Base-by-base conservation (phyloP, 2,797 vertebrate genomes). In the Sebastolobus alascanus region DNA sequence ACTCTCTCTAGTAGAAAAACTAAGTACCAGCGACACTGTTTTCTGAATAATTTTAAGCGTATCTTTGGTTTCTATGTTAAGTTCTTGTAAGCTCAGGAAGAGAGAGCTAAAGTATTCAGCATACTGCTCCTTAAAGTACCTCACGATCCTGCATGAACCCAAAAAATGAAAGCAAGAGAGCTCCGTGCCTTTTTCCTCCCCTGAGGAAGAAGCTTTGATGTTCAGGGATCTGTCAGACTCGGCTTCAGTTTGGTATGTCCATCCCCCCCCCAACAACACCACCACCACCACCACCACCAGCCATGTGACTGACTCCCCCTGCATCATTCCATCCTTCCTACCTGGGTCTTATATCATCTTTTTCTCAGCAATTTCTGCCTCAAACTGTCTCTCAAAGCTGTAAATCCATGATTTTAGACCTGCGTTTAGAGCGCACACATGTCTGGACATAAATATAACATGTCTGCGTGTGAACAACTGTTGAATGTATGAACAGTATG, bases 161-260 rank as follows among this genome's bases (percentile, higher is more conserved):
- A n/a, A 81, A 80, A 87, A 87, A 75, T 75, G 59, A 81, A 88
- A 85, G 83, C 9, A 16, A 74, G 56, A 46, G 38, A 68, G 68
- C 80, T 65, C 25, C 2, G 13, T 61, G 68, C 70, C 13, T 50
- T 77, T 29, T 64, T 10, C 63, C 38, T 14, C 54, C 82, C 81
- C 83, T 60, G 66, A 75, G 84, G 83, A 88, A 58, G 82, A 80
- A 11, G 27, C 92, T 94, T 95, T 95, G 93, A 94, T 92, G 92
- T 93, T 86, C 71, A 70, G 69, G 83, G 82, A 91, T 87, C 79
- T 86, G 92, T 94, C 92, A 88, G 84, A 85, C 33, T 73, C 86
- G 29, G 84, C 84, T 80, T 84, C 71, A 87, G 83, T 82, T 87
- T 71, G 84, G 79, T 79, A 78, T 87, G 81, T 86, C 79, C 84